Evolutionary conservation across 2,888 invertebrate species (phyloP).

Genomic region (Himalopsyche anomala): DNA sequence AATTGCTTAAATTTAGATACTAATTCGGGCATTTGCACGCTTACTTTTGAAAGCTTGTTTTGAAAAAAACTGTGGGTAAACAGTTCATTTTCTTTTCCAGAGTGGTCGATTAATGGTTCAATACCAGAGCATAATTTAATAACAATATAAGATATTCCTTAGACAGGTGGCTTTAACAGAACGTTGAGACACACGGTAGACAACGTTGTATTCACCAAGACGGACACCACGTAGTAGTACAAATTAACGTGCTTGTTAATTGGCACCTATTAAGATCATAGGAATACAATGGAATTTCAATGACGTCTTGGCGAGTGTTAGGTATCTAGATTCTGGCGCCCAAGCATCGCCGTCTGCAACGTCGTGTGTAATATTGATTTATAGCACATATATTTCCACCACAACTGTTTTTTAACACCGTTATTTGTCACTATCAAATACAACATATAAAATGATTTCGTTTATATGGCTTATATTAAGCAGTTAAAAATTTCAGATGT

Average conservation of each 20-base stretch:
- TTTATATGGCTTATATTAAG: no score
- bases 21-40: no score
- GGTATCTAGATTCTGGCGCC: slow-evolving; percentile 27
- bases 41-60: no score
- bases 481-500: no score
- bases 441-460: no score
- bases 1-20: no score
- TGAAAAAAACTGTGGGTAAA: no score
- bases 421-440: no score
- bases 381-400: background rate
- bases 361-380: slow-evolving; percentile 32
- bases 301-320: background rate
- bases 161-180: background rate
- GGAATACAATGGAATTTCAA: slow-evolving; percentile 25
- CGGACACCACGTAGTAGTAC: background rate
- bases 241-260: slow-evolving; percentile 16
- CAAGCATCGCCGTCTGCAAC: background rate
- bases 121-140: no score
- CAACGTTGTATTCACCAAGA: slow-evolving; percentile 8
- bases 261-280: slow-evolving; percentile 26
- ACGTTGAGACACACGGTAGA: background rate
- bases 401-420: background rate
- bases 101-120: no score
- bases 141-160: background rate
- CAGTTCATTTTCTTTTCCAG: no score